A percentile compares a stretch with the other conserved stretches of the same genome.
Conservation (phyloP, 2,113 vertebrate species). For the Deroptyus accipitrinus region DNA sequence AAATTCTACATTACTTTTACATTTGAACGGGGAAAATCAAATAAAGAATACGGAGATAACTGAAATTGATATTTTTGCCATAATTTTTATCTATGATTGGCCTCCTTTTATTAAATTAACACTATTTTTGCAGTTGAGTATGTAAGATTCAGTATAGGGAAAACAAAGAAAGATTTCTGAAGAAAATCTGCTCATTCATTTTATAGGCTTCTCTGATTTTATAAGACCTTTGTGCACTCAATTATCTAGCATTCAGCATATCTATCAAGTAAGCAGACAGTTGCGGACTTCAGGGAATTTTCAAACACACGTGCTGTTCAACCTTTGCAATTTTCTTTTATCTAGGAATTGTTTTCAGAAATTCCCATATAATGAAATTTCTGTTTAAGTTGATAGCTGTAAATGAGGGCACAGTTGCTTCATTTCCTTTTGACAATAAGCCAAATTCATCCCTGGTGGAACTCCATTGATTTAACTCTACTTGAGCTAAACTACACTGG, state of each 20-base stretch:
- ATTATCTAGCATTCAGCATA: neutral
- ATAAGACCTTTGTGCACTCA: conserved; percentile 6
- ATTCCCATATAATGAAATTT: conserved; percentile 68
- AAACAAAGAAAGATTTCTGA: neutral
- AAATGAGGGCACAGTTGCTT: conserved; percentile 69
- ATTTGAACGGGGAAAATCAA: neutral
- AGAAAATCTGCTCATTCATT: neutral
- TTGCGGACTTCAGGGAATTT: conserved; percentile 53
- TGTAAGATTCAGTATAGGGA: neutral
- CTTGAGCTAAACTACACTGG: conserved; percentile 56
- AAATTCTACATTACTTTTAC: neutral
- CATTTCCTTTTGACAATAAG: conserved; percentile 70
- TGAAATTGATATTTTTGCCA: neutral
- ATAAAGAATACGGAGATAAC: neutral
- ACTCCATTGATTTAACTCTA: conserved; percentile 61
- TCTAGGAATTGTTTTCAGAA: conserved; percentile 67
- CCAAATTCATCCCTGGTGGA: conserved; percentile 66
- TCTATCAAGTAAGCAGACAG: conserved; percentile 45
- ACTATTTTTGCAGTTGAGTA: neutral
- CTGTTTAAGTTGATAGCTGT: conserved; percentile 66
- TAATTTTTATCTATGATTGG: neutral
- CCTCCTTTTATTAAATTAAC: neutral
- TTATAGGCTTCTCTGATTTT: conserved; percentile 21
- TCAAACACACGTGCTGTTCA: conserved; percentile 29
- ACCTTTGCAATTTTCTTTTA: conserved; percentile 61